These are phyloP conservation scores for Stictonetta naevosa DNA, from an alignment of 2,113 vertebrate species.

Conservation along the genomic window DNA sequence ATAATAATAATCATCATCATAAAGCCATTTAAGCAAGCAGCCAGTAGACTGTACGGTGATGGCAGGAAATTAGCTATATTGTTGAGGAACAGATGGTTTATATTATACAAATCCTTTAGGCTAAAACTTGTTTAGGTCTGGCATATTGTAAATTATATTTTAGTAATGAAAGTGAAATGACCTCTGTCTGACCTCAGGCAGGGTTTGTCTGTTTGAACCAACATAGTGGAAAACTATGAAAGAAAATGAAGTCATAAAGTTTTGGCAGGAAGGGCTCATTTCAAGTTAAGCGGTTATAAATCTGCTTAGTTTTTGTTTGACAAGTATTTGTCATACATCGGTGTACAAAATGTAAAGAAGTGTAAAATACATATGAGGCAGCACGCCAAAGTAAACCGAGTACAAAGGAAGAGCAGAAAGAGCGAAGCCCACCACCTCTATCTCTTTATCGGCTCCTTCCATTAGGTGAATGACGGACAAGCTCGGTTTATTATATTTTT, in stretches of 20 bases:
- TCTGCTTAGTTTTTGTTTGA: constrained; percentile 82
- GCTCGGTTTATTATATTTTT: constrained; percentile 54
- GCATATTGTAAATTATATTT: constrained; percentile 89
- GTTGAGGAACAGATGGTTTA: constrained; percentile 91
- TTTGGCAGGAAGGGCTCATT: constrained; percentile 80
- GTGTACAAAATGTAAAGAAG: constrained; percentile 78
- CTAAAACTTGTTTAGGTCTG: constrained; percentile 88
- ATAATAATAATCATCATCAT: constrained; percentile 27
- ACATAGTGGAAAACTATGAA: constrained; percentile 77
- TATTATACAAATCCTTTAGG: constrained; percentile 87
- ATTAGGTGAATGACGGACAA: constrained; percentile 64
- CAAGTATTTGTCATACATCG: constrained; percentile 81
- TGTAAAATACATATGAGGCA: constrained; percentile 78
- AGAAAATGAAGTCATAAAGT: constrained; percentile 83
- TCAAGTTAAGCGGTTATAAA: constrained; percentile 76
- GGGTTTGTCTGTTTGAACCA: constrained; percentile 80
- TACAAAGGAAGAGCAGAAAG: constrained; percentile 59
- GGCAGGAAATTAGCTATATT: constrained; percentile 87
- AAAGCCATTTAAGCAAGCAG: constrained; percentile 73
- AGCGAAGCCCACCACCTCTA: constrained; percentile 35
- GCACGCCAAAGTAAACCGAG: constrained; percentile 73
- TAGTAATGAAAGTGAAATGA: constrained; percentile 86
- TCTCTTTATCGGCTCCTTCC: constrained; percentile 66
- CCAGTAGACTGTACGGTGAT: constrained; percentile 76
- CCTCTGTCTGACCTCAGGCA: constrained; percentile 82